Base-by-base conservation (phyloP, 2,113 vertebrate species). In the Peromyscus leucopus region DNA sequence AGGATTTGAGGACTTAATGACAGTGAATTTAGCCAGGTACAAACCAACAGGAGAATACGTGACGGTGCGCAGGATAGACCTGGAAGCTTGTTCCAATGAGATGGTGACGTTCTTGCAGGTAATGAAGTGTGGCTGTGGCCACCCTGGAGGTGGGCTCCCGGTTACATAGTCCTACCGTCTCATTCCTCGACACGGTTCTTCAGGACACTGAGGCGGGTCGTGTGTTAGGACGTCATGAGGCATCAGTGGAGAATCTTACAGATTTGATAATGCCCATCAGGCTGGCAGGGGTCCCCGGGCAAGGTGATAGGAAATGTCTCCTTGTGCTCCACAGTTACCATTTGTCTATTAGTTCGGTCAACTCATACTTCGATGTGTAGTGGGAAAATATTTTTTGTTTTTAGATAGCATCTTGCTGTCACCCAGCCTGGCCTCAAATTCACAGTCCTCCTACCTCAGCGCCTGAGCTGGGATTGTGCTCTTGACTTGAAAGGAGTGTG, bases 91-190 rank as follows among this genome's bases (percentile, higher is more conserved):
- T 98, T 99, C 99, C 36, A 99, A 99, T 9, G 99, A 99, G 98
- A 99, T 99, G 99, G 99, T 99, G 88, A 98, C 98, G 0, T 99
- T 99, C 98, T 98, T 99, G 98, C 99, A 99, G 99, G 99, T 99
- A 98, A 97, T 55, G 0, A 55, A 19, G 31, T 4, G 15, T 6
- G 67, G 79, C 0, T 61, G 17, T 21, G 76, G 31, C 36, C 1
- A 36, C 36, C 1, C 69, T 36, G 79, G 85, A 83, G 39, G 21
- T 31, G 57, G 89, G 75, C 74, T 59, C 17, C 92, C 31, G 10
- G 42, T 42, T 65, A 74, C 19, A 33, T 24, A 36, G 57, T 71
- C 22, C 74, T n/a, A 10, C 7, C 12, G 19, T 26, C 12, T 80
- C 33, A 28, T n/a, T 72, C 46, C 55, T 75, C 59, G 90, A 48